phyloP scores from a whole-genome alignment of 2,797 vertebrate species.

The Tamandua tetradactyla region DNA sequence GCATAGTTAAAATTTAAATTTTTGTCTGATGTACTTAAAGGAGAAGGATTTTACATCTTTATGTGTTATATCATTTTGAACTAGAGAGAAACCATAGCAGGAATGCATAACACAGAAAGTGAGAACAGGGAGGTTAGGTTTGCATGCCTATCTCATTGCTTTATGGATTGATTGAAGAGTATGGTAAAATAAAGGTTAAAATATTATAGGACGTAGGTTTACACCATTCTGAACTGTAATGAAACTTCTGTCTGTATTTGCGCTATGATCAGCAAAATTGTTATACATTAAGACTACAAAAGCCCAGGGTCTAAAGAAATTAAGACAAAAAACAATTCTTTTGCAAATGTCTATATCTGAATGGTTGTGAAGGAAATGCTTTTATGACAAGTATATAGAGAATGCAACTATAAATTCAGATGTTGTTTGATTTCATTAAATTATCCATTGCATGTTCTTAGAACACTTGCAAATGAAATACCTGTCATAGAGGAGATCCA shows the following conservation, averaged over 20 bases:
- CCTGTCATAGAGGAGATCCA: background rate
- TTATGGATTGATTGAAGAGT: background rate
- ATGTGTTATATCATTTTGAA: background rate
- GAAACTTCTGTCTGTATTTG: background rate
- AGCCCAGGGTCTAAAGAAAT: background rate
- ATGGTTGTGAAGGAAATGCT: background rate
- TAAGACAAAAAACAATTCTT: background rate
- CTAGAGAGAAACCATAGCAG: background rate
- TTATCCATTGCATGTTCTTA: background rate
- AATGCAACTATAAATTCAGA: background rate
- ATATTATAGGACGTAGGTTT: background rate
- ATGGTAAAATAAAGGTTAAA: background rate
- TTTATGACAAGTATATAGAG: background rate
- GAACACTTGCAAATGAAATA: background rate
- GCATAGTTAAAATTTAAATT: background rate
- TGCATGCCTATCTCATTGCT: background rate
- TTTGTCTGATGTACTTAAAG: background rate
- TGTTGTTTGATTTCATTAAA: slow-evolving; percentile 9
- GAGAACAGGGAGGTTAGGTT: background rate
- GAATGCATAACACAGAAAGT: background rate
- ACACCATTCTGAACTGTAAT: background rate
- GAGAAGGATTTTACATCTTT: background rate
- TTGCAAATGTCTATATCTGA: background rate
- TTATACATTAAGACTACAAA: background rate
- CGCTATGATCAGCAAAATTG: background rate